These are phyloP conservation scores for Solen grandis DNA, from an alignment of 1,140 invertebrate species.

Conservation along the genomic window DNA sequence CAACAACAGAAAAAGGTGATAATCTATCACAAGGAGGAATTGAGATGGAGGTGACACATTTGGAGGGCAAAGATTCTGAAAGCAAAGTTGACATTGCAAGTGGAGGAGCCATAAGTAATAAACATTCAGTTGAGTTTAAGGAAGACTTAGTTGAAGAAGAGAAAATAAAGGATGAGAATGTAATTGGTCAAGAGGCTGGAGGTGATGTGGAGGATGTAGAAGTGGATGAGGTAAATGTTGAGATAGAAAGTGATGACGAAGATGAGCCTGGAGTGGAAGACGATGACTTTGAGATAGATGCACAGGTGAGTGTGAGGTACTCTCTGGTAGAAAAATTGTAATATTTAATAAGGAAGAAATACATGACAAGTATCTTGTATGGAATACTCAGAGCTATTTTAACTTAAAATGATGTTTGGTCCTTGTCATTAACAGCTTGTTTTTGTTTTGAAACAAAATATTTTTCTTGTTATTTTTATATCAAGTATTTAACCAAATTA, in stretches of 20 bases:
- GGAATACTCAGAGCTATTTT: too few relatives aligned
- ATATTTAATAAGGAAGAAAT: not conserved
- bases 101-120: too few relatives aligned
- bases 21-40: not conserved
- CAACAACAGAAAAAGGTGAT: not conserved
- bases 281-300: constrained; percentile 53
- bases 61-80: not conserved
- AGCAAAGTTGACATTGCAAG: too few relatives aligned
- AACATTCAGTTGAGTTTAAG: not conserved
- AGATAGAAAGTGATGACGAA: constrained; percentile 48
- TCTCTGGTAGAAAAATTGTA: not conserved
- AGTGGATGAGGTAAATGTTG: not conserved
- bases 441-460: too few relatives aligned
- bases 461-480: too few relatives aligned
- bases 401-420: too few relatives aligned
- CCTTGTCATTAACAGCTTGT: too few relatives aligned
- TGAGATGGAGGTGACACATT: not conserved
- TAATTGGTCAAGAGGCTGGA: not conserved
- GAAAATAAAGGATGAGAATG: not conserved
- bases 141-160: not conserved
- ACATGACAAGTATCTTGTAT: not conserved
- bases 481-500: too few relatives aligned
- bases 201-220: not conserved
- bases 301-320: not conserved
- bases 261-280: constrained; percentile 48